Evolutionary conservation across 1,140 invertebrate species (phyloP).

Genomic region (Sinella curviseta): DNA sequence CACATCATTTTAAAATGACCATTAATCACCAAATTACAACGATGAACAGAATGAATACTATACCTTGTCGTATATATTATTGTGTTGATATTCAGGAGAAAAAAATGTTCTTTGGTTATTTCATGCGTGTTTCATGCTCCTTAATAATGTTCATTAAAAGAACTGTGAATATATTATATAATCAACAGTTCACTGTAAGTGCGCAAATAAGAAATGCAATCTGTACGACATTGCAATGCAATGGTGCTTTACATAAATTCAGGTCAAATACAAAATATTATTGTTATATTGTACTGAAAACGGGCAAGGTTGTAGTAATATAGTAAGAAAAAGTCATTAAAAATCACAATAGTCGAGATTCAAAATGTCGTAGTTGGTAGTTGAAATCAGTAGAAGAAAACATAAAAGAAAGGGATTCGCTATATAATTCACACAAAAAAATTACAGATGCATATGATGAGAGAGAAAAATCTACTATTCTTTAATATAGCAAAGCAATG

Average conservation of each 20-base stretch:
- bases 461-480: neutral
- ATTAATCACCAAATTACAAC: too few species aligned
- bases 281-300: constrained; percentile 7
- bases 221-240: constrained; percentile 33
- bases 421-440: neutral
- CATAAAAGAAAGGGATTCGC: neutral
- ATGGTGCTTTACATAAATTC: constrained; percentile 29
- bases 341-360: neutral
- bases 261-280: neutral
- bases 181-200: constrained; percentile 2
- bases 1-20: too few species aligned
- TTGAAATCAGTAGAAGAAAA: neutral
- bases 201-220: constrained; percentile 28
- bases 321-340: neutral
- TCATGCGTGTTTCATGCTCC: too few species aligned
- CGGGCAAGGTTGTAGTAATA: neutral
- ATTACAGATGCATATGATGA: neutral
- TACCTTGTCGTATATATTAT: too few species aligned
- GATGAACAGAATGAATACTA: too few species aligned
- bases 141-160: too few species aligned
- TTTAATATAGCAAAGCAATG: too few species aligned
- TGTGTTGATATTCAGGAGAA: too few species aligned
- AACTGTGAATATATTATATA: too few species aligned
- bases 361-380: neutral
- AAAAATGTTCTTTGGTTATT: too few species aligned